phyloP scores from a whole-genome alignment of 2,113 vertebrate genomes.

The Coturnix japonica region DNA sequence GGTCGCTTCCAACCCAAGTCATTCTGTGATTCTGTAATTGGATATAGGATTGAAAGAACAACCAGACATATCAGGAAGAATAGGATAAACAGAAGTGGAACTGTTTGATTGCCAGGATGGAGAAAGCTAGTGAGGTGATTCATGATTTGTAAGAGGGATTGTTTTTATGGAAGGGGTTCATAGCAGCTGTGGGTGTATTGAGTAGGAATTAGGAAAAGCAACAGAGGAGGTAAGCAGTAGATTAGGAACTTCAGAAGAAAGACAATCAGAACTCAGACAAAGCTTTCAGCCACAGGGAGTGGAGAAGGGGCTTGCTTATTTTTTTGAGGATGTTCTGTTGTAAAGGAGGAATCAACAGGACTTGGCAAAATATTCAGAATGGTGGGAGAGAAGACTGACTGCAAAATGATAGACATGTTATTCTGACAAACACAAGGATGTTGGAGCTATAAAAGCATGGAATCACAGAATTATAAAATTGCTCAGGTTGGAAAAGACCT shows the following conservation, averaged over 20 bases:
- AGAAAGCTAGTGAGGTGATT: background rate
- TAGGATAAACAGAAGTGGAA: background rate
- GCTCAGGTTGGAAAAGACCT: too few relatives aligned
- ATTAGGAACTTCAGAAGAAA: background rate
- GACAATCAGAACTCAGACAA: background rate
- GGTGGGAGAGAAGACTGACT: constrained; percentile 35
- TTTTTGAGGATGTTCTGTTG: background rate
- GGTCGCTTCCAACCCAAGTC: too few relatives aligned
- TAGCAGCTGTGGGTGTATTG: background rate
- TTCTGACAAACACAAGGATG: constrained; percentile 1
- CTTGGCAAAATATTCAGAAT: background rate
- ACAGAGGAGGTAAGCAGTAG: background rate
- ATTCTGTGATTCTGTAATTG: too few relatives aligned
- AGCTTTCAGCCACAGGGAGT: background rate
- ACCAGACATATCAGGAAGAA: background rate
- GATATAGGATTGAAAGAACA: background rate
- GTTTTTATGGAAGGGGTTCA: background rate
- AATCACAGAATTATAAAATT: too few relatives aligned
- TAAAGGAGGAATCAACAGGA: background rate
- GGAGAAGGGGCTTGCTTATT: background rate
- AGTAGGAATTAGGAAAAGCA: background rate
- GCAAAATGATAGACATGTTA: background rate
- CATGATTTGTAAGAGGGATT: background rate
- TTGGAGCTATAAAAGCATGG: constrained; percentile 7
- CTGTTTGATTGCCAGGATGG: background rate